These are phyloP conservation scores for Taphrorychus bicolor DNA, from an alignment of 2,888 invertebrate species.

Conservation along the genomic window DNA sequence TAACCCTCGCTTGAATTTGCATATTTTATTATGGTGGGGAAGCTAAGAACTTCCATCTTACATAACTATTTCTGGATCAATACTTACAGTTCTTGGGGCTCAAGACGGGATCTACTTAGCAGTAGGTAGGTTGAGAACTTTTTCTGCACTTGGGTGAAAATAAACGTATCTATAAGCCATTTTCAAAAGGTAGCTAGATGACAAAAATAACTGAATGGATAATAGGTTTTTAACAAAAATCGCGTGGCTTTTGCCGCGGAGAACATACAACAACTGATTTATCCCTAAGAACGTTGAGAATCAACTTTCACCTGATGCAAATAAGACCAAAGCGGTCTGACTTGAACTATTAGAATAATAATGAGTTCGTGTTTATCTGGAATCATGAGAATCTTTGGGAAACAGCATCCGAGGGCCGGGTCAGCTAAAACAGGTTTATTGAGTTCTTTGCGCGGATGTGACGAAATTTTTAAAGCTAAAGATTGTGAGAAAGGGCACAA, in stretches of 20 bases:
- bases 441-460: background rate
- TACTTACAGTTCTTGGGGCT: background rate
- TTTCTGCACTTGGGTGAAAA: too few species aligned
- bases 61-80: background rate
- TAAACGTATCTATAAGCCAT: too few species aligned
- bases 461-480: background rate
- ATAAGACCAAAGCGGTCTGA: background rate
- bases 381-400: conserved; percentile 5
- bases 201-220: too few species aligned
- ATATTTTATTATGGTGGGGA: conserved; percentile 24
- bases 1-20: conserved; percentile 41
- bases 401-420: conserved; percentile 8
- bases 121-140: too few species aligned
- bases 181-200: too few species aligned
- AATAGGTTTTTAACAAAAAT: too few species aligned
- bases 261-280: too few species aligned
- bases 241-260: too few species aligned
- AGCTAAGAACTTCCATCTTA: background rate
- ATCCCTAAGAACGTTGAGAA: conserved; percentile 2
- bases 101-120: background rate
- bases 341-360: conserved; percentile 26
- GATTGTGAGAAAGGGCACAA: background rate
- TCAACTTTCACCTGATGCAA: conserved; percentile 21
- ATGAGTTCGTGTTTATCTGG: conserved; percentile 9
- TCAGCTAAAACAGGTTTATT: conserved; percentile 18